Percentiles rank a stretch among this genome's conserved stretches.
These are phyloP conservation scores for Agrochola macilenta DNA, from an alignment of 2,888 invertebrate species.

Conservation along the genomic window DNA sequence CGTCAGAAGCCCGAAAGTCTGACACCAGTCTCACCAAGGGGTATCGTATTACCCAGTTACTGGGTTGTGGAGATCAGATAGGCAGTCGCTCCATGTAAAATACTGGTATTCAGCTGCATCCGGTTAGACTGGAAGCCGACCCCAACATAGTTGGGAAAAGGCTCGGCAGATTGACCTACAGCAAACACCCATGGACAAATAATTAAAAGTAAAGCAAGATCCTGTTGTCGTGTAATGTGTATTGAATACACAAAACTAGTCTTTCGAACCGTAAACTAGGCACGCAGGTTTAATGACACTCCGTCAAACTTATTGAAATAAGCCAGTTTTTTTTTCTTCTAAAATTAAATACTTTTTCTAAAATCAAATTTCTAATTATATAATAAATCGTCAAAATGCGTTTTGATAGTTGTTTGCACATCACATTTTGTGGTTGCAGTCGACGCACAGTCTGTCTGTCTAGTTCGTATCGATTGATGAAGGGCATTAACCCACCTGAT, in stretches of 20 bases:
- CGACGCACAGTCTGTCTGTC: conserved; percentile 26
- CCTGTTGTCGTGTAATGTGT: too few species aligned
- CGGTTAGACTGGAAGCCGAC: too few species aligned
- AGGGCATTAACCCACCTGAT: conserved; percentile 22
- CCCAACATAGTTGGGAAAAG: too few species aligned
- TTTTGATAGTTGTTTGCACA: conserved; percentile 5
- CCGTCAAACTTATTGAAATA: neutral
- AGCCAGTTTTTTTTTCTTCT: neutral
- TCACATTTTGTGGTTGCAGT: neutral
- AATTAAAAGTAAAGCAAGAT: neutral
- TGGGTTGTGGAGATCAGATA: too few species aligned
- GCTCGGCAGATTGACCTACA: too few species aligned
- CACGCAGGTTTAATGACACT: neutral
- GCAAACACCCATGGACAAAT: neutral
- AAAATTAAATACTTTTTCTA: too few species aligned
- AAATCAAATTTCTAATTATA: neutral
- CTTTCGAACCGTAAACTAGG: neutral
- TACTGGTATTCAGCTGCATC: too few species aligned
- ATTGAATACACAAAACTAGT: neutral
- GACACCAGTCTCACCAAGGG: too few species aligned
- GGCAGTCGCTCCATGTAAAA: too few species aligned
- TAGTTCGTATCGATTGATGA: conserved; percentile 29
- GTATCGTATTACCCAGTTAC: too few species aligned
- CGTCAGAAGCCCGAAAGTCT: too few species aligned
- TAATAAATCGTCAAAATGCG: neutral